Base-by-base conservation (phyloP, 2,113 vertebrate species). In the Heterotis niloticus region DNA sequence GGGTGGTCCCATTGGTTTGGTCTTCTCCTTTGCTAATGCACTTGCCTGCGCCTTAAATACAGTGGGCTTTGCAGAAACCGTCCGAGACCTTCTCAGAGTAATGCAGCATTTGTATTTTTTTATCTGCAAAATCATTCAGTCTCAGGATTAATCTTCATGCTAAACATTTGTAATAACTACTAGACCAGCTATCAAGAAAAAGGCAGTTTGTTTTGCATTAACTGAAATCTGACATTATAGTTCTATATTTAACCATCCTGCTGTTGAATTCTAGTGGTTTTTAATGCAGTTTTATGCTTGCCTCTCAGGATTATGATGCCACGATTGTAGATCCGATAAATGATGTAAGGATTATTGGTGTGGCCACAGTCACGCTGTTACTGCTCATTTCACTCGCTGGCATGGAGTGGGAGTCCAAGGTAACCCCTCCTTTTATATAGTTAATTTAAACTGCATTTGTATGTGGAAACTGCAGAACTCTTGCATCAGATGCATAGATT, bases 391-490 rank as follows among this genome's bases (percentile, higher is more conserved):
- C 88, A 24, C 29, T 92, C 82, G 91, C 90, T 70, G 88, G 90
- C 72, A 88, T 93, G 88, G 89, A 91, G 80, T 92, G 91, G 93
- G 89, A 90, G 75, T 88, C 90, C 10, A 92, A 93, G 89, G 89
- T 90, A 80, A 77, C 56, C 18, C 23, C 57, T 34, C 60, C 54
- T n/a, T n/a, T n/a, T n/a, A n/a, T n/a, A n/a, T n/a, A n/a, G n/a
- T n/a, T n/a, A n/a, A n/a, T n/a, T n/a, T n/a, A n/a, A n/a, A n/a
- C n/a, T n/a, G n/a, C n/a, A n/a, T n/a, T n/a, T n/a, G n/a, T n/a
- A n/a, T n/a, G n/a, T n/a, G n/a, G n/a, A n/a, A n/a, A n/a, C n/a
- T n/a, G n/a, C n/a, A n/a, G n/a, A n/a, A n/a, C n/a, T n/a, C n/a
- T n/a, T n/a, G n/a, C n/a, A n/a, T n/a, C n/a, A n/a, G n/a, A n/a